Conservation (phyloP, 2,888 invertebrate species). For the Ophion costatus region DNA sequence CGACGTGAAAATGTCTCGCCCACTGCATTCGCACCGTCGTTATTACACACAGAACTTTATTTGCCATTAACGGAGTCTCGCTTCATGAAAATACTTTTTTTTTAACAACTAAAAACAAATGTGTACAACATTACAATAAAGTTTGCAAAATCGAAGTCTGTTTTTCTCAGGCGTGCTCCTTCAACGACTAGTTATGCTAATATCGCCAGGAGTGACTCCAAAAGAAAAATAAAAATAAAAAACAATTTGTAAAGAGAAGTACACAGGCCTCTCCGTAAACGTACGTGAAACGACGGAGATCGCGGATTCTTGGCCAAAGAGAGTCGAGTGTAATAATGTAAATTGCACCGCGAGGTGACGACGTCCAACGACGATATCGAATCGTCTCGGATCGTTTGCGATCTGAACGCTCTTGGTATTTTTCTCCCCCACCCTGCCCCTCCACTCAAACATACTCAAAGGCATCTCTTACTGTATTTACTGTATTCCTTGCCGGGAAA, state of each 20-base stretch:
- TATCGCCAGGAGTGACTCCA: constrained; percentile 23
- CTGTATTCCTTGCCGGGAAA: background rate
- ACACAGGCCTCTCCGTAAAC: constrained; percentile 5
- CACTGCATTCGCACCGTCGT: constrained; percentile 3
- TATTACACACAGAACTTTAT: constrained; percentile 21
- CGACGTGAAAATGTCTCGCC: constrained; percentile 15
- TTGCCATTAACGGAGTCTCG: constrained; percentile 8
- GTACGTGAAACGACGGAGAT: constrained; percentile 16
- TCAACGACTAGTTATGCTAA: constrained; percentile 61
- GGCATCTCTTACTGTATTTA: constrained; percentile 39
- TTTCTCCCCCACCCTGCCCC: background rate
- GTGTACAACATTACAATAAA: constrained; percentile 37
- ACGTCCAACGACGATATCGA: constrained; percentile 58
- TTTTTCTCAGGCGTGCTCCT: constrained; percentile 35
- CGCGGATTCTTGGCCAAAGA: constrained; percentile 31
- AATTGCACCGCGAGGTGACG: constrained; percentile 58
- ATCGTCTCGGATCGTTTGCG: constrained; percentile 48
- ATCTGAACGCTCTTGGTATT: constrained; percentile 52
- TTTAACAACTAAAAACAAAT: background rate
- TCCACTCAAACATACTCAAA: constrained; percentile 1
- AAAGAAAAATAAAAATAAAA: constrained; percentile 30
- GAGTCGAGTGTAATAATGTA: constrained; percentile 52
- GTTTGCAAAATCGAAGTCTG: constrained; percentile 40
- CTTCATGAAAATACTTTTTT: constrained; percentile 2
- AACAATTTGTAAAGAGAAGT: background rate